Conservation (phyloP, 2,113 vertebrate species). For the Oreotrochilus melanogaster region DNA sequence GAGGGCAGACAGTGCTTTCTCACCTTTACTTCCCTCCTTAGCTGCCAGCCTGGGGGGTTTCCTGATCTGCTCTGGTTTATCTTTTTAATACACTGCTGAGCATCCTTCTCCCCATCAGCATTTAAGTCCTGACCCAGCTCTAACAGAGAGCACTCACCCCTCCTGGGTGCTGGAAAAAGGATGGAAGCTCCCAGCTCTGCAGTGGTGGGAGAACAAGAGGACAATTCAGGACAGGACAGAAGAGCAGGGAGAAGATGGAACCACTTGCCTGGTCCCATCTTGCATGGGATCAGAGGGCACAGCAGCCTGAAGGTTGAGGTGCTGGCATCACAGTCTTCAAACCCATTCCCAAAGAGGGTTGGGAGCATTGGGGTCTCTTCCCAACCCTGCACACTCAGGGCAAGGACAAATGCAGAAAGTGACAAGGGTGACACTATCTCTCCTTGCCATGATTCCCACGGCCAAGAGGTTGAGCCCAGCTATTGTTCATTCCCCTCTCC, state of each 20-base stretch:
- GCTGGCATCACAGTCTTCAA: background rate
- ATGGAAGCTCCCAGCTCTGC: accelerated
- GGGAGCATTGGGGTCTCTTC: background rate
- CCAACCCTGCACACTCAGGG: background rate
- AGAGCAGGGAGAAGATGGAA: background rate
- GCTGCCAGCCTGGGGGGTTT: background rate
- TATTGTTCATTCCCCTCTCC: background rate
- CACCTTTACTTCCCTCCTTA: background rate
- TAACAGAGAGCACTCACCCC: background rate
- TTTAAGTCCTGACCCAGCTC: background rate
- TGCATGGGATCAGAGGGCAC: background rate
- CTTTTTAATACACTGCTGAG: background rate
- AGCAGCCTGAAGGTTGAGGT: background rate
- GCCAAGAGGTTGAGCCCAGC: background rate
- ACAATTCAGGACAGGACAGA: background rate
- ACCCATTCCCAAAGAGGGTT: background rate
- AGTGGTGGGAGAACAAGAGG: background rate
- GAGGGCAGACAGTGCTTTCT: background rate
- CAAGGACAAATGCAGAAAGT: background rate
- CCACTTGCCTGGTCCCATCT: background rate
- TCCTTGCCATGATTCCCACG: background rate
- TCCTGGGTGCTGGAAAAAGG: background rate
- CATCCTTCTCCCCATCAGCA: background rate
- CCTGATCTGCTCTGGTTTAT: background rate
- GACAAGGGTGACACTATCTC: background rate